Percentiles rank a stretch among this genome's conserved stretches.
Conservation (phyloP, 2,797 vertebrate genomes). For the Coregonus sp. region DNA sequence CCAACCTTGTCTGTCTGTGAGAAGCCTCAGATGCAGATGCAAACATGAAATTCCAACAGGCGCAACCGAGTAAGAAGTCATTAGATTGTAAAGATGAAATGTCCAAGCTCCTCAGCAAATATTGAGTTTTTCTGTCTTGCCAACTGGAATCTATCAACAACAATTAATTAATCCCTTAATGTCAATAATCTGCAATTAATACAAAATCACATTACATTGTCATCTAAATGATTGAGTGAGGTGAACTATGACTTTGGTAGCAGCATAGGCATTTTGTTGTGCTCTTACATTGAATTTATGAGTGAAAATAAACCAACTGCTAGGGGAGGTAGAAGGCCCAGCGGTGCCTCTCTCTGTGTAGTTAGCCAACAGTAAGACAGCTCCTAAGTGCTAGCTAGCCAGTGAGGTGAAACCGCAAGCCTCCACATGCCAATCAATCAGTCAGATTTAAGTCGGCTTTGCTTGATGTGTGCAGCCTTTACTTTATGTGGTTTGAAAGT, state of each 20-base stretch:
- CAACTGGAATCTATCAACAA: constrained; percentile 1
- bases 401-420: constrained; percentile 47
- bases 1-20: background rate
- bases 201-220: background rate
- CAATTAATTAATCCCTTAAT: background rate
- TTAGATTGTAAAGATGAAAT: too few species aligned
- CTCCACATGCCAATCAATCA: constrained; percentile 55
- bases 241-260: constrained; percentile 15
- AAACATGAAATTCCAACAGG: background rate
- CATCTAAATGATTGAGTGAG: background rate
- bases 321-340: constrained; percentile 37
- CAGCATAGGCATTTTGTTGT: background rate
- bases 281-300: background rate
- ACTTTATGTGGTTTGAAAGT: constrained; percentile 42
- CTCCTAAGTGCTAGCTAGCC: constrained; percentile 36
- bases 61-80: too few species aligned
- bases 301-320: constrained; percentile 14
- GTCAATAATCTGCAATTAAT: background rate
- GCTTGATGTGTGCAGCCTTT: constrained; percentile 42
- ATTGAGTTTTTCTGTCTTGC: background rate
- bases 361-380: constrained; percentile 47
- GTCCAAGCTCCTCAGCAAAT: too few species aligned
- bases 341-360: constrained; percentile 33
- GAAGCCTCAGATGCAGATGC: background rate
- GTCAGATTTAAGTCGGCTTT: constrained; percentile 36